Conservation (phyloP, 2,888 invertebrate genomes). For the Acutogordius australiensis region DNA sequence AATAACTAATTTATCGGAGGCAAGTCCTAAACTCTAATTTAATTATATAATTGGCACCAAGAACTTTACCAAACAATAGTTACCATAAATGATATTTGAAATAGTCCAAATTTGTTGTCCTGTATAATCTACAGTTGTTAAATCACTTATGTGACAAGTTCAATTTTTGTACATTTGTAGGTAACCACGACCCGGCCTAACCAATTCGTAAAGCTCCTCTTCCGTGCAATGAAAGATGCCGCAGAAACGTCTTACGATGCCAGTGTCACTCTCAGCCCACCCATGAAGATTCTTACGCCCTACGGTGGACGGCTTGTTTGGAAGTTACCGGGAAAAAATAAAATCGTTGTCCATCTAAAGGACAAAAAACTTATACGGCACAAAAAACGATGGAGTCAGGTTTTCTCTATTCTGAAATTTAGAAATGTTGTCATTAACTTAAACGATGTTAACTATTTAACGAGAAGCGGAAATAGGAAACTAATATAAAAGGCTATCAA, state of each 20-base stretch:
- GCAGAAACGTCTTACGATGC: neutral
- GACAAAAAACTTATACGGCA: constrained; percentile 58
- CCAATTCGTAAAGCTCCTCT: constrained; percentile 1
- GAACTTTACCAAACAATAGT: too few relatives aligned
- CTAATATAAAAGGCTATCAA: too few relatives aligned
- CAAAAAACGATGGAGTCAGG: constrained; percentile 71
- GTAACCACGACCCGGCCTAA: neutral
- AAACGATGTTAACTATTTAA: too few relatives aligned
- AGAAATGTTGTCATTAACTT: neutral
- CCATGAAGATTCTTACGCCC: constrained; percentile 45
- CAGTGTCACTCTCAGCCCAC: constrained; percentile 28
- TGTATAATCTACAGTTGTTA: too few relatives aligned
- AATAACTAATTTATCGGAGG: too few relatives aligned
- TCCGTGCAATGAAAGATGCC: constrained; percentile 2
- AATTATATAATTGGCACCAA: too few relatives aligned
- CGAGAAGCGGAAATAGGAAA: too few relatives aligned
- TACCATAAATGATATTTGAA: too few relatives aligned
- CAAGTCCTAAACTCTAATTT: too few relatives aligned
- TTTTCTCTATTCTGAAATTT: constrained; percentile 18
- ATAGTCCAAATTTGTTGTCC: too few relatives aligned
- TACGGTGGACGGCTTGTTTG: constrained; percentile 57
- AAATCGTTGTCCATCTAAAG: constrained; percentile 54
- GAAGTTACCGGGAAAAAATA: constrained; percentile 52
- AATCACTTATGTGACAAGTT: too few relatives aligned
- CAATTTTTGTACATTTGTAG: neutral